phyloP scores from a whole-genome alignment of 2,888 invertebrate species.

The Andrena dorsata region DNA sequence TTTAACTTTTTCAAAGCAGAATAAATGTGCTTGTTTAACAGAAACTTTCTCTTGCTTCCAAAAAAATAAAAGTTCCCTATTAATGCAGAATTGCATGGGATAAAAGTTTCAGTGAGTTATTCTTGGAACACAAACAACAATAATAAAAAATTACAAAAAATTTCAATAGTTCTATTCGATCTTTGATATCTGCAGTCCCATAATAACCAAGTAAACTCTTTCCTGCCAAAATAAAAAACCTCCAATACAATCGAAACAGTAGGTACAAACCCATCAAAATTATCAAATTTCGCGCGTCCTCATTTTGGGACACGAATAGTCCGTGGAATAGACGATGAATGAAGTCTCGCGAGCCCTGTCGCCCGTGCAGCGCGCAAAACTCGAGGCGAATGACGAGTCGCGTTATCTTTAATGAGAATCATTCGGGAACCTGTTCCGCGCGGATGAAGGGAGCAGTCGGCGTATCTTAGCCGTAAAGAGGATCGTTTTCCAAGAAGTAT shows the following conservation, averaged over 20 bases:
- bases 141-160: too few species aligned
- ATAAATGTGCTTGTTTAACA: too few species aligned
- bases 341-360: neutral
- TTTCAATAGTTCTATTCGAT: too few species aligned
- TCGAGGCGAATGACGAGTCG: neutral
- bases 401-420: constrained; percentile 49
- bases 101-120: too few species aligned
- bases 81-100: too few species aligned
- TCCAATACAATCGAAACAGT: neutral
- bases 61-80: too few species aligned
- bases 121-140: too few species aligned
- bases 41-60: too few species aligned
- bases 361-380: neutral
- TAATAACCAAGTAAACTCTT: too few species aligned
- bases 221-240: too few species aligned
- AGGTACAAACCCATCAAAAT: neutral
- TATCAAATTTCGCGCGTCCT: neutral
- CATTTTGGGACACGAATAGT: neutral
- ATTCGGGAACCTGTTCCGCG: constrained; percentile 41
- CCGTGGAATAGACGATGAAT: neutral
- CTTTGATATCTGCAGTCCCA: too few species aligned
- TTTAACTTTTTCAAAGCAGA: too few species aligned
- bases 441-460: constrained; percentile 2
- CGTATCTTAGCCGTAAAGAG: constrained; percentile 24
- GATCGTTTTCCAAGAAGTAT: constrained; percentile 36